Evolutionary conservation across 1,140 invertebrate genomes (phyloP), one percentile per base, ranked within the genome.

Genomic region (Coptotermes formosanus): DNA sequence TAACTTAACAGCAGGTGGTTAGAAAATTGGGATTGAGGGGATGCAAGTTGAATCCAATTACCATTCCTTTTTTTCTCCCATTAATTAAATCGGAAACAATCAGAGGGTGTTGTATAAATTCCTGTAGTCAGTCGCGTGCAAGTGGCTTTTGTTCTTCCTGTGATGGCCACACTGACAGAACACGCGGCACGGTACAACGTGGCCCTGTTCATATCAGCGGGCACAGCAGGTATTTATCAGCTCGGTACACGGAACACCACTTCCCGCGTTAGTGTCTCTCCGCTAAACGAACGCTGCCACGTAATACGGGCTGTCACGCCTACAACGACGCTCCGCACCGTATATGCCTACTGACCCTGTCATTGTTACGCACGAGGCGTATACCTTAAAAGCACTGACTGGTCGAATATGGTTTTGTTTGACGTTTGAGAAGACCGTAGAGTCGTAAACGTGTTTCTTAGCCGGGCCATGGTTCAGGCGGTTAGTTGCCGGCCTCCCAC

Each of bases 71-170:
- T 9, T 75, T n/a, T 75, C 4, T 75, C 30, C 25, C 64, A 75
- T 75, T n/a, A 75, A 75, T 75, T 75, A 75, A 75, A 75, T 75
- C 64, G 64, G 64, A 75, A 75, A 75, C n/a, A 75, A 75, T 30
- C n/a, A 30, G 64, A 75, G 64, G 64, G n/a, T 30, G 64, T 11
- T 25, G 64, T 30, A 4, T 75, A 25, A 30, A 75, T 75, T 75
- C 64, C n/a, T n/a, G 0, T 75, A 75, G 64, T 75, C 11, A 75
- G 64, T 75, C 64, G 64, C 64, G 64, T 75, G 64, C 64, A 75
- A 9, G 64, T 75, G 64, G 52, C n/a, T 75, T 75, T 75, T 30
- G 64, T 75, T 30, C 64, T 75, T 75, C n/a, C 64, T 16, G 64
- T 75, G 64, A 75, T 75, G n/a, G 14, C 21, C 59, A 64, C 21